Percentiles rank a stretch among this genome's conserved stretches.
phyloP scores from a whole-genome alignment of 1,140 invertebrate genomes.

The Trigoniulus corallinus region DNA sequence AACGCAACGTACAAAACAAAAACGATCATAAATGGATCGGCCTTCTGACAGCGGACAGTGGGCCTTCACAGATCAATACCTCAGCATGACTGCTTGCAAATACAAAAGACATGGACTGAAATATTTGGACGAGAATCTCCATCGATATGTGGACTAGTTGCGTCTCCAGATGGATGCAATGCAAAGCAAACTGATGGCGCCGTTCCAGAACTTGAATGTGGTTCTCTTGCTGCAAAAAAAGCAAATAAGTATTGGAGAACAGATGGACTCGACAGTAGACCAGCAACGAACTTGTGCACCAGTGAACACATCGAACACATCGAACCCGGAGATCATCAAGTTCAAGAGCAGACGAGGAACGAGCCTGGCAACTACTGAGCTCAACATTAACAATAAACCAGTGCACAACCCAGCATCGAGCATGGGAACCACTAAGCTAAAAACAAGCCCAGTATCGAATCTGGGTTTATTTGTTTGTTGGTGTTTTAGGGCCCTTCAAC shows the following conservation, averaged over 20 bases:
- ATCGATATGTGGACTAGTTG: slow-evolving; percentile 49
- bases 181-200: slow-evolving; percentile 47
- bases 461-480: no score
- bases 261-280: no score
- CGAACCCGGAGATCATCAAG: no score
- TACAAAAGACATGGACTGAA: slow-evolving; percentile 40
- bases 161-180: slow-evolving; percentile 54
- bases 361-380: no score
- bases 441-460: no score
- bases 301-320: background rate
- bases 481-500: no score
- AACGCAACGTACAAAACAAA: background rate
- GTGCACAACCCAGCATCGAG: background rate
- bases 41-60: background rate
- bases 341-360: no score
- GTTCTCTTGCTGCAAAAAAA: slow-evolving; percentile 37
- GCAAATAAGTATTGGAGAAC: background rate
- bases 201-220: slow-evolving; percentile 50
- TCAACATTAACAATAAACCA: background rate
- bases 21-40: background rate
- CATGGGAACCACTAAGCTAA: no score
- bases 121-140: slow-evolving; percentile 42
- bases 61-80: background rate
- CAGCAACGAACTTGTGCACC: no score
- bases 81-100: slow-evolving; percentile 42